These are phyloP conservation scores for Dendrocincla tyrannina DNA, from an alignment of 2,797 vertebrate genomes.

Conservation along the genomic window DNA sequence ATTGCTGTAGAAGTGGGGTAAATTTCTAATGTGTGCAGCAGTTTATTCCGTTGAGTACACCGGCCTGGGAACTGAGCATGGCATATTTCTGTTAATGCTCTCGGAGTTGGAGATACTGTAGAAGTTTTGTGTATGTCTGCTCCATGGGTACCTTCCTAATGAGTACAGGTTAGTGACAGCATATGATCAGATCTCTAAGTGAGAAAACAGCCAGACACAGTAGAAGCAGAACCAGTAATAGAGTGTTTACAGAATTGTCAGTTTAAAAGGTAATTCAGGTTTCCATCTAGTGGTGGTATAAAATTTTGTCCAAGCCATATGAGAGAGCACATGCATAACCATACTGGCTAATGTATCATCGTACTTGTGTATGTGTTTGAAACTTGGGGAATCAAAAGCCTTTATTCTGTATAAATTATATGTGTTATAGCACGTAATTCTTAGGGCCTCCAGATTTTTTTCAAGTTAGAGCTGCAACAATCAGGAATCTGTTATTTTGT, in stretches of 20 bases:
- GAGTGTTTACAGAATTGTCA: background rate
- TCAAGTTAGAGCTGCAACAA: background rate
- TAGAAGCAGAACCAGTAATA: background rate
- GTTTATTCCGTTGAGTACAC: background rate
- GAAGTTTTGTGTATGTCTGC: background rate
- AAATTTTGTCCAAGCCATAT: background rate
- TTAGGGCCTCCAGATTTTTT: background rate
- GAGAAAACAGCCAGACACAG: background rate
- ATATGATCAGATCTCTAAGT: background rate
- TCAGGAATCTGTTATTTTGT: background rate
- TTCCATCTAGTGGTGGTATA: constrained; percentile 67
- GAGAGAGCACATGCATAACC: background rate
- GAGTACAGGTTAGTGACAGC: background rate
- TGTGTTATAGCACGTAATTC: background rate
- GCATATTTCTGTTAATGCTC: background rate
- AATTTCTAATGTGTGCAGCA: background rate
- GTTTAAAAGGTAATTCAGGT: constrained; percentile 38
- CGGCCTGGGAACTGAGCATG: background rate
- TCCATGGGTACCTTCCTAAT: background rate
- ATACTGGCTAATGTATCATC: fast-evolving
- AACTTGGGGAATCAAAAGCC: background rate
- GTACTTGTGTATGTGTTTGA: background rate
- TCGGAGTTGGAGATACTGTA: background rate
- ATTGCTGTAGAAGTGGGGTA: background rate
- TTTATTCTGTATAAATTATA: background rate